These are phyloP conservation scores for Oscheius sp. DNA, from an alignment of 2,888 invertebrate species.

Conservation along the genomic window DNA sequence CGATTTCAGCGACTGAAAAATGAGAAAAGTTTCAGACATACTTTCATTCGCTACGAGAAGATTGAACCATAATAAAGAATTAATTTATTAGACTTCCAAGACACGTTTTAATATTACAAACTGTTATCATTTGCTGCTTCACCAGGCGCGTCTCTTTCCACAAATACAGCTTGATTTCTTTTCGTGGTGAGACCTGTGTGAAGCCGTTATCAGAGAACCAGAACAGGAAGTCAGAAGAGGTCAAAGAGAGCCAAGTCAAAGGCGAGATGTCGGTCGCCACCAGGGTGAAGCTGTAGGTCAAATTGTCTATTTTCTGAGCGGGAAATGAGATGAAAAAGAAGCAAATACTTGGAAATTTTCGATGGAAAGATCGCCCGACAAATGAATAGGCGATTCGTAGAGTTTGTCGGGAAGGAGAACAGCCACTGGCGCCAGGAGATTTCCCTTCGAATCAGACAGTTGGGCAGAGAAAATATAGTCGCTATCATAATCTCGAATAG, in stretches of 20 bases:
- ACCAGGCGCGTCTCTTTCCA: constrained; percentile 31
- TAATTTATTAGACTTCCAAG: constrained; percentile 5
- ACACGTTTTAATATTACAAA: constrained; percentile 53
- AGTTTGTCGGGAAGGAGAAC: constrained; percentile 24
- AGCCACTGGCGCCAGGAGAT: neutral
- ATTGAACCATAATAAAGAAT: constrained; percentile 34
- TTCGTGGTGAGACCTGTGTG: constrained; percentile 40
- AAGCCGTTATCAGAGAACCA: constrained; percentile 65
- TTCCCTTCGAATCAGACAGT: neutral
- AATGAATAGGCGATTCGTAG: neutral
- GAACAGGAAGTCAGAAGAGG: constrained; percentile 36
- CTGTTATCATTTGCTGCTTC: constrained; percentile 36
- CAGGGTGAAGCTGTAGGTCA: constrained; percentile 45
- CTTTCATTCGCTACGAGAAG: constrained; percentile 57
- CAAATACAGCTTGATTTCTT: constrained; percentile 25
- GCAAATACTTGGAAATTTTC: neutral
- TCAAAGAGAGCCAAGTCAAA: constrained; percentile 63
- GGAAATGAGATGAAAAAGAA: neutral
- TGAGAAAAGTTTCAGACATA: no score
- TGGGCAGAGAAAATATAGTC: constrained; percentile 9
- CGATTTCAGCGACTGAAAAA: no score
- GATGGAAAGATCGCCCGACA: neutral
- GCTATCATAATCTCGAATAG: constrained; percentile 12
- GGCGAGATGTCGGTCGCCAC: constrained; percentile 52
- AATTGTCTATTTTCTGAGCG: constrained; percentile 26